Evolutionary conservation across 2,113 vertebrate species (phyloP).

Genomic region (Nanorana parkeri): DNA sequence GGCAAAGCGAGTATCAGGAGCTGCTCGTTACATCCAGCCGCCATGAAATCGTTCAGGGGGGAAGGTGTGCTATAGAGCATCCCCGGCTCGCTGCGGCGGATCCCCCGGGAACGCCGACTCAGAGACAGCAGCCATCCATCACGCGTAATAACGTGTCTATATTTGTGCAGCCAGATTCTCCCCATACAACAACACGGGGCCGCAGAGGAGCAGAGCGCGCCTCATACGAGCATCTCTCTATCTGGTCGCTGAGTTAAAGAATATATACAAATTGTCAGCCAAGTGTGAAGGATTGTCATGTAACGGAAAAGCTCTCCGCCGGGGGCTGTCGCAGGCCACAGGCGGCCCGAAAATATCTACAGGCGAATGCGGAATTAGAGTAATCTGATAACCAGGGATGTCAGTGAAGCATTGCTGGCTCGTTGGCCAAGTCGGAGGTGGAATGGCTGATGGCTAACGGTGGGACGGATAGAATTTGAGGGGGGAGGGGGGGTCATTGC

Average conservation of each 20-base stretch:
- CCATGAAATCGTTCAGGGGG: conserved; percentile 38
- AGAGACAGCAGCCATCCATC: conserved; percentile 41
- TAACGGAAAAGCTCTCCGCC: background rate
- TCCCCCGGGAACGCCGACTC: background rate
- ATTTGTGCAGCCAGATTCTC: conserved; percentile 7
- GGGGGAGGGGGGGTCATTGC: too few species aligned
- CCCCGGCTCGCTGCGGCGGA: background rate
- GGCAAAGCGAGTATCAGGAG: background rate
- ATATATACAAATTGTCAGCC: conserved; percentile 41
- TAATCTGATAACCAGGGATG: conserved; percentile 3
- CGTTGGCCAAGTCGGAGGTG: too few species aligned
- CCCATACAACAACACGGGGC: background rate
- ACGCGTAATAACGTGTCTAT: conserved; percentile 35
- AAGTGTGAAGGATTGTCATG: conserved; percentile 46
- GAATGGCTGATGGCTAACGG: too few species aligned
- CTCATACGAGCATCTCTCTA: background rate
- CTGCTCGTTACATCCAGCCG: background rate
- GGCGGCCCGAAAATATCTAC: background rate
- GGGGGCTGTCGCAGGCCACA: conserved; percentile 31
- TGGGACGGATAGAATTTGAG: too few species aligned
- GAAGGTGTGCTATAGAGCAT: background rate
- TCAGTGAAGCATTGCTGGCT: background rate
- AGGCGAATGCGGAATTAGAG: background rate
- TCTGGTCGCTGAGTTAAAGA: background rate
- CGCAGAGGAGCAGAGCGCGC: background rate